A percentile compares a stretch with the other conserved stretches of the same genome.
phyloP scores from a whole-genome alignment of 2,797 vertebrate species.

The Hozukius guyotensis region DNA sequence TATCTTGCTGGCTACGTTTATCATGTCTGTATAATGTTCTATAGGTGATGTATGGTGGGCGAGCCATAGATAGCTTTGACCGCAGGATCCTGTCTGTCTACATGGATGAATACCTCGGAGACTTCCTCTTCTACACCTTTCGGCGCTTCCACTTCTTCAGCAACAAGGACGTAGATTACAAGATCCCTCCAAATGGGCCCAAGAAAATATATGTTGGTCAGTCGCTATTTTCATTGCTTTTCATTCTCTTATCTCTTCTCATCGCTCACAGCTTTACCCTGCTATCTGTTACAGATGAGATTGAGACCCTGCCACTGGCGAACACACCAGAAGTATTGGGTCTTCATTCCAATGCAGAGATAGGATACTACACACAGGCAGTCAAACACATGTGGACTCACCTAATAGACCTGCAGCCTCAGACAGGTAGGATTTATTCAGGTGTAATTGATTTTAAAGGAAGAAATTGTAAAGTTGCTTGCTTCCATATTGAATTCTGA shows the following conservation, averaged over 20 bases:
- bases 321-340: conserved; percentile 93
- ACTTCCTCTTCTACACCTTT: conserved; percentile 94
- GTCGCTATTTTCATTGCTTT: conserved; percentile 43
- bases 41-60: conserved; percentile 97
- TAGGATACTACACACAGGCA: conserved; percentile 92
- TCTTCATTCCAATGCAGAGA: conserved; percentile 94
- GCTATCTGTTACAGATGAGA: conserved; percentile 79
- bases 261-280: conserved; percentile 8
- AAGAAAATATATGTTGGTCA: conserved; percentile 90
- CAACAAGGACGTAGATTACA: conserved; percentile 89
- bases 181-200: conserved; percentile 83
- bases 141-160: conserved; percentile 91
- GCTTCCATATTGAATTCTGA: neutral
- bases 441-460: neutral
- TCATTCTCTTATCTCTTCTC: neutral
- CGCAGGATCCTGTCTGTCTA: conserved; percentile 92
- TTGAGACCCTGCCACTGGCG: conserved; percentile 89
- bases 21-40: neutral
- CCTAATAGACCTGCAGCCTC: conserved; percentile 94
- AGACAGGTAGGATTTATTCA: conserved; percentile 82
- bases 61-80: conserved; percentile 95
- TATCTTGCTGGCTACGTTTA: neutral
- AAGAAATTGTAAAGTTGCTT: neutral
- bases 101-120: conserved; percentile 97
- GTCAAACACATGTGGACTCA: conserved; percentile 91